phyloP scores from a whole-genome alignment of 2,797 vertebrate species.

The Natrix natrix region DNA sequence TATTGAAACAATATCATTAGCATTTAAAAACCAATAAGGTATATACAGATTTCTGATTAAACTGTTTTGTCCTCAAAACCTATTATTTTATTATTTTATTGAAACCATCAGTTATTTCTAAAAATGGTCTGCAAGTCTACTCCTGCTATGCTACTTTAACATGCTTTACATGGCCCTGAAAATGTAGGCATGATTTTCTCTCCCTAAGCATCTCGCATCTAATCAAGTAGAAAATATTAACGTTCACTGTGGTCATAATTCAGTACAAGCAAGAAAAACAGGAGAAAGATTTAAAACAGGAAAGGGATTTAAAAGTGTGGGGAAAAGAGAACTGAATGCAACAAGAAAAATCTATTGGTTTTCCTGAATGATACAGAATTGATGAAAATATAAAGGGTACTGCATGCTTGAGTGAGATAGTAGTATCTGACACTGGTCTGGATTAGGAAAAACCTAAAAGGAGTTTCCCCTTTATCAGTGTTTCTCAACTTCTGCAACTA shows the following conservation, averaged over 20 bases:
- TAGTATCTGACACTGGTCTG: not conserved
- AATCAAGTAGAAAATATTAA: not conserved
- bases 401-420: not conserved
- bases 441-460: not conserved
- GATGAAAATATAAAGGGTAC: not conserved
- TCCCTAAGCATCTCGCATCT: not conserved
- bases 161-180: not conserved
- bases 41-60: not conserved
- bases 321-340: not conserved
- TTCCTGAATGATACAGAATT: not conserved
- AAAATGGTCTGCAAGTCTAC: not conserved
- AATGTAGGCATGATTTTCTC: not conserved
- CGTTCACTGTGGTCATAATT: not conserved
- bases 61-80: not conserved
- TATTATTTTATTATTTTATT: not conserved
- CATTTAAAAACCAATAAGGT: slow-evolving; percentile 9
- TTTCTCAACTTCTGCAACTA: not conserved
- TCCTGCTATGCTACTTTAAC: not conserved
- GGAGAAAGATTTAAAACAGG: not conserved
- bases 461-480: not conserved
- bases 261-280: not conserved
- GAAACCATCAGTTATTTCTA: not conserved
- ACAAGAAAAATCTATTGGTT: not conserved
- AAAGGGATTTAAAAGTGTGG: not conserved
- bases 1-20: not conserved